Evolutionary conservation across 2,797 vertebrate genomes (phyloP).

Genomic region (Leptoclinus maculatus): DNA sequence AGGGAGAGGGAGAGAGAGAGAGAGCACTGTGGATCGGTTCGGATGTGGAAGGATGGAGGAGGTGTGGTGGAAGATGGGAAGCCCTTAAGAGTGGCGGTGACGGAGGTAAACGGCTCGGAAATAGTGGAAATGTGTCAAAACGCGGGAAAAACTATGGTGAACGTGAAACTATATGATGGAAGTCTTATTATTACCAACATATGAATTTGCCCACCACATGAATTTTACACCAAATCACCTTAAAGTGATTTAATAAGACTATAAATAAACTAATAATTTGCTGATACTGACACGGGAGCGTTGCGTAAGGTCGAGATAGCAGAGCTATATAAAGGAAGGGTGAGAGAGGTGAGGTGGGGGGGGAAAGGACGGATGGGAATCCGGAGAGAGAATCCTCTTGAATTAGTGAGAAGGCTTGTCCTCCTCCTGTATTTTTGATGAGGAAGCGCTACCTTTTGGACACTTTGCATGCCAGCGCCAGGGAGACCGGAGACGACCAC

Average conservation of each 20-base stretch:
- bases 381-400: constrained; percentile 63
- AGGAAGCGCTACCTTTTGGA: constrained; percentile 65
- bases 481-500: constrained; percentile 20
- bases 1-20: constrained; percentile 6
- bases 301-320: constrained; percentile 49
- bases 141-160: neutral
- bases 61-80: constrained; percentile 20
- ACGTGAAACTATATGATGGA: neutral
- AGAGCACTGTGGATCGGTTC: too few relatives aligned
- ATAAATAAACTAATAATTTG: neutral
- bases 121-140: neutral
- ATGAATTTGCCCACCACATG: too few relatives aligned
- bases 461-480: constrained; percentile 17
- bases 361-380: constrained; percentile 33
- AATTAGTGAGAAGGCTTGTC: constrained; percentile 73
- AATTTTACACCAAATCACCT: too few relatives aligned
- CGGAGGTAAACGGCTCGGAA: neutral
- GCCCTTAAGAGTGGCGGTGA: neutral
- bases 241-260: neutral
- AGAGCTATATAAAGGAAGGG: constrained; percentile 8
- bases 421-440: constrained; percentile 71
- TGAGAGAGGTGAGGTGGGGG: constrained; percentile 14
- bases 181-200: too few relatives aligned
- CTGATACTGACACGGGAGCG: constrained; percentile 4
- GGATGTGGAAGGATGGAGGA: neutral